phyloP scores from a whole-genome alignment of 2,888 invertebrate genomes.

The Nineta flava region DNA sequence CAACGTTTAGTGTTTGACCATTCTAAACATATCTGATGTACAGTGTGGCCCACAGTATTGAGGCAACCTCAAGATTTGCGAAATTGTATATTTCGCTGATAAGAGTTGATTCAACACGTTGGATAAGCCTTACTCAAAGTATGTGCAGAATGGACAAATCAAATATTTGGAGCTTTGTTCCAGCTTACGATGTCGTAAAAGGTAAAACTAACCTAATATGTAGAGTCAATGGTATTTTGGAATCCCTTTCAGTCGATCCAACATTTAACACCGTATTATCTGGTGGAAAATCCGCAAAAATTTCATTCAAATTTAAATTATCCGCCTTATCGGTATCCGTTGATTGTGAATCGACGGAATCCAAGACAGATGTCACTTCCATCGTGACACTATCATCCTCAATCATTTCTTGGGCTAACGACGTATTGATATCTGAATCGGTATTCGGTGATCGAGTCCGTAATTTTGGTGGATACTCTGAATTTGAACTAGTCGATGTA shows the following conservation, averaged over 20 bases:
- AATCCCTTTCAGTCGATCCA: no score
- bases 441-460: neutral
- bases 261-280: neutral
- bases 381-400: neutral
- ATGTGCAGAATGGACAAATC: no score
- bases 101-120: no score
- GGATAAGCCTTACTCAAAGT: no score
- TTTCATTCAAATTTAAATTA: neutral
- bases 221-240: no score
- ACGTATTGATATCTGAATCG: conserved; percentile 4
- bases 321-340: neutral
- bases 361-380: neutral
- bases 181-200: no score
- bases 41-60: no score
- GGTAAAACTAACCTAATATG: no score
- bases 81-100: no score
- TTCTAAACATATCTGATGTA: no score
- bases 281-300: neutral
- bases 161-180: no score
- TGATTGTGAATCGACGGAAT: neutral
- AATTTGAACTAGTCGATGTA: conserved; percentile 22
- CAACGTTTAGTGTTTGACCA: neutral
- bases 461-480: neutral
- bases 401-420: conserved; percentile 3
- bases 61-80: no score